These are phyloP conservation scores for Patiria miniata DNA, from an alignment of 35 echinoderm and acorn worm species.

Conservation along the genomic window DNA sequence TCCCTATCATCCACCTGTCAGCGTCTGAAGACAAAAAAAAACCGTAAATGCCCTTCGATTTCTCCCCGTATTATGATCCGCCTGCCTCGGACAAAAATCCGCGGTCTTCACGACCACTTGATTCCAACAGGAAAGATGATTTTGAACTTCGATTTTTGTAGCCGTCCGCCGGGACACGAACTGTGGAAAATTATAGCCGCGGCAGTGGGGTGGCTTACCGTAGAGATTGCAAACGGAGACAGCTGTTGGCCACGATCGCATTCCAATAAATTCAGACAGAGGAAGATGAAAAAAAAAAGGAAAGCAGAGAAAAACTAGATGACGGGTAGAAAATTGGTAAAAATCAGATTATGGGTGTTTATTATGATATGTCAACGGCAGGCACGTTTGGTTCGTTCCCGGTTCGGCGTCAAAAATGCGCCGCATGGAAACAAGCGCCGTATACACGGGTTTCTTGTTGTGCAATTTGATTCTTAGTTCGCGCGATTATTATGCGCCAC, in stretches of 20 bases:
- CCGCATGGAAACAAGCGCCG: no score
- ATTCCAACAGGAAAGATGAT: slow-evolving; percentile 28
- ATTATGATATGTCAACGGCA: background rate
- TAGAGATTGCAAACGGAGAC: background rate
- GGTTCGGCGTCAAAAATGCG: no score
- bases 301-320: background rate
- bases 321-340: background rate
- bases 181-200: background rate
- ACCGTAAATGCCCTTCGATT: slow-evolving; percentile 25
- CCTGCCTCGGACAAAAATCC: background rate
- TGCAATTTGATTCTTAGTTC: no score
- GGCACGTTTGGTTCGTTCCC: background rate
- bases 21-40: no score
- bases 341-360: slow-evolving; percentile 17
- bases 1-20: no score
- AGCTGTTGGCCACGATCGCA: background rate
- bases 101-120: background rate
- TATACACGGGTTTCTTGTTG: no score
- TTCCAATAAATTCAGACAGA: slow-evolving; percentile 9
- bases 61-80: background rate
- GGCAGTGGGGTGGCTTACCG: background rate
- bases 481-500: no score
- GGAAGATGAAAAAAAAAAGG: background rate
- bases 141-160: slow-evolving; percentile 28
- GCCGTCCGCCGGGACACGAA: slow-evolving; percentile 13